Base-by-base conservation (phyloP, 2,888 invertebrate species). In the Eristalis intricaria region DNA sequence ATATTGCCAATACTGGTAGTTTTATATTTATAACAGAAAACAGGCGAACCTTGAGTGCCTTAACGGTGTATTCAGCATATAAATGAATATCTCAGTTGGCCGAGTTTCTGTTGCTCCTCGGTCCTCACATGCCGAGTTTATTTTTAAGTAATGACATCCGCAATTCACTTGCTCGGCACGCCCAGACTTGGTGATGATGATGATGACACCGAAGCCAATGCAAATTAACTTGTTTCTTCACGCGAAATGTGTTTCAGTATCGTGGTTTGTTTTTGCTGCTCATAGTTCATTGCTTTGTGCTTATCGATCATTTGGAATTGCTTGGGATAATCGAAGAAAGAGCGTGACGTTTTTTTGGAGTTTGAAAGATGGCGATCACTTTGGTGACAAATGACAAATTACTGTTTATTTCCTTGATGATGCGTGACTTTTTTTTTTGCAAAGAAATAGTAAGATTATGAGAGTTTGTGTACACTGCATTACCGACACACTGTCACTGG, bases 61-160 rank as follows among this genome's bases (percentile, higher is more conserved):
- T 50, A 50, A 50, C 50, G 50, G 50, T 50, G 50, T 50, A 50
- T 50, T 50, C 50, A 19, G 50, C 50, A 50, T 50, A 50, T 50
- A 50, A 50, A 50, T 50, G 50, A 50, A 50, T 19, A 50, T 50
- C 50, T 50, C 50, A 7, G 50, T 5, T 50, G 50, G 50, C 50
- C 50, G 50, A 50, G 50, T 50, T 50, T 43, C 19, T 50, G 50
- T 50, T 19, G 5, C 38, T 0, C 13, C 13, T 10, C 8, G 19
- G 26, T 26, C 26, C 26, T 26, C 26, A 19, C 35, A n/a, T n/a
- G 8, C 50, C 50, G 50, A 2, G 50, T 50, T 19, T 50, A 19
- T 50, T 50, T 50, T 50, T 50, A 50, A 50, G 50, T 50, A 50
- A 50, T 50, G 50, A 50, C 50, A 50, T 50, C 50, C 50, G 50